Conservation (phyloP, 2,797 vertebrate species). For the Kryptopterus vitreolus region DNA sequence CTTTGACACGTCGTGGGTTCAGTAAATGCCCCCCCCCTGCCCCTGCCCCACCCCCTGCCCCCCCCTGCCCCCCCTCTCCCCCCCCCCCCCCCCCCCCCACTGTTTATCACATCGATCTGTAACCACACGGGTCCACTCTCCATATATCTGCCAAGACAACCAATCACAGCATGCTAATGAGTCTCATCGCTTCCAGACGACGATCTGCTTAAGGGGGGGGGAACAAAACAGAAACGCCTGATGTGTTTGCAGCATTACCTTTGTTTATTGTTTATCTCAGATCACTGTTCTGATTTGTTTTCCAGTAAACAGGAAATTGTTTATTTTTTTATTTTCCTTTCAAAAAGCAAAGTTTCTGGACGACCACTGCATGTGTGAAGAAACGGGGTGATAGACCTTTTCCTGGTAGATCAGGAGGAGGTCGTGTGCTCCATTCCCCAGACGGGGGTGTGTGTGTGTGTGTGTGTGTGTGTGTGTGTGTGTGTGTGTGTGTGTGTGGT, state of each 20-base stretch:
- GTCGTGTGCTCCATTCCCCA: neutral
- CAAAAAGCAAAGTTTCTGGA: neutral
- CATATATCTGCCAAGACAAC: neutral
- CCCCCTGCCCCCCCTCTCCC: too few relatives aligned
- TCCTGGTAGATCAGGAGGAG: neutral
- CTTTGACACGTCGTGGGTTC: neutral
- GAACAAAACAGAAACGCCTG: neutral
- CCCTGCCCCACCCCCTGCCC: too few relatives aligned
- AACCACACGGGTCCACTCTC: neutral
- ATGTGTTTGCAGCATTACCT: neutral
- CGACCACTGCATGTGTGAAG: neutral
- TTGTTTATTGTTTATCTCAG: neutral
- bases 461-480: neutral
- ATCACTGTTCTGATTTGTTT: neutral
- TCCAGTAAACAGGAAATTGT: neutral
- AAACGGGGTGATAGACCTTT: neutral
- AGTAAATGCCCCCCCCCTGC: neutral
- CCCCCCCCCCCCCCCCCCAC: too few relatives aligned
- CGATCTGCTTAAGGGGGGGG: neutral
- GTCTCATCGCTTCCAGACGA: neutral
- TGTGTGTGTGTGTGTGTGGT: neutral
- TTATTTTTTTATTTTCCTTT: neutral
- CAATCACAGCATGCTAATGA: slow-evolving; percentile 1
- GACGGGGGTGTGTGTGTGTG: neutral
- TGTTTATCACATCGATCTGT: neutral